Base-by-base conservation (phyloP, 2,797 vertebrate species). In the Aeoliscus strigatus region DNA sequence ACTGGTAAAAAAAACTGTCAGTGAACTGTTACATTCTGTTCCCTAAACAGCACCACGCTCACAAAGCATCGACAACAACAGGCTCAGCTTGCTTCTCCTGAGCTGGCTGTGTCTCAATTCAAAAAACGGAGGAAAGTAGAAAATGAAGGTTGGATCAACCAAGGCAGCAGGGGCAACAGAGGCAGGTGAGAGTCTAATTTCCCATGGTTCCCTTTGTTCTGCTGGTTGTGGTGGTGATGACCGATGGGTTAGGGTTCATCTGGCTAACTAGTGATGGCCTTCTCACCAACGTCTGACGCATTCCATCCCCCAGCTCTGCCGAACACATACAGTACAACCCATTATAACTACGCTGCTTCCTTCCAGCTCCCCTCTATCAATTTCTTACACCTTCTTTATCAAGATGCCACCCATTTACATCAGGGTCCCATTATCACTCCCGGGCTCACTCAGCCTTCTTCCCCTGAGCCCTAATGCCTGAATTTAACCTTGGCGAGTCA, bases 141-240 rank as follows among this genome's bases (percentile, higher is more conserved):
- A 37, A 38, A 29, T 27, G 2, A 18, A 2, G 5, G 23, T 30
- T 66, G 40, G 50, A 25, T 43, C 31, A 39, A 51, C 36, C 15
- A 50, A 49, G 42, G 45, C 45, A 46, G 36, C 30, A 11, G 31
- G 18, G 41, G 43, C 63, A 72, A 68, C 38, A 14, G 26, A 57
- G 45, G 52, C 27, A 38, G 51, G 51, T 35, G 43, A 14, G 33
- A 48, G 39, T 39, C 29, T 75, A 49, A 77, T 75, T 75, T 77
- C 69, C 69, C 66, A 51, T 48, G 59, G 51, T 64, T 23, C 18
- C 38, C 15, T 18, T 17, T 9, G 35, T 43, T 43, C 47, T 28
- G 48, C 32, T 40, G 33, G 16, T 33, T 36, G 39, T 18, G 34
- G 8, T 30, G 44, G n/a, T 45, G 38, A 48, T 66, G 67, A 67